Evolutionary conservation across 2,797 vertebrate species (phyloP).

Genomic region (Lindbergichthys nudifrons): DNA sequence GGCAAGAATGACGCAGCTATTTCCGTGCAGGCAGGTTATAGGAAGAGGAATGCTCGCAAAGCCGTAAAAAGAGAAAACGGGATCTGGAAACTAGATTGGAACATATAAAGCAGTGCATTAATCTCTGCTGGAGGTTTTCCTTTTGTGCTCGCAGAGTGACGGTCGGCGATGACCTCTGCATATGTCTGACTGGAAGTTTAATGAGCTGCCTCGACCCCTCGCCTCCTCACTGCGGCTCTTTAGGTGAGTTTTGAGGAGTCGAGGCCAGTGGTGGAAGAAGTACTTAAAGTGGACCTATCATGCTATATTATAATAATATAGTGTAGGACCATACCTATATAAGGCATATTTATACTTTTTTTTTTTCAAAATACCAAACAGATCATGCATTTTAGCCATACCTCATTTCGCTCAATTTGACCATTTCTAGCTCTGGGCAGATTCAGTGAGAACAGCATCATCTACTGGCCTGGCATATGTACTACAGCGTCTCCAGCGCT

Average conservation of each 20-base stretch:
- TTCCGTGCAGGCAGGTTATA: slow-evolving; percentile 78
- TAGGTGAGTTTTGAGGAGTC: slow-evolving; percentile 34
- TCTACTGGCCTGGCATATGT: no score
- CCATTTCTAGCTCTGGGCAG: no score
- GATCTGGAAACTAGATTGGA: slow-evolving; percentile 86
- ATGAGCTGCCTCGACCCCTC: slow-evolving; percentile 48
- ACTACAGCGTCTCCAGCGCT: no score
- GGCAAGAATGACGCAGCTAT: slow-evolving; percentile 76
- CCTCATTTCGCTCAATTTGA: no score
- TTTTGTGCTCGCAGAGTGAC: slow-evolving; percentile 35
- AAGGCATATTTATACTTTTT: no score
- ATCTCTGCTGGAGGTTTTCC: slow-evolving; percentile 82
- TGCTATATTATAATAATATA: no score
- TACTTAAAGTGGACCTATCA: no score
- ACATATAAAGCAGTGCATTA: slow-evolving; percentile 75
- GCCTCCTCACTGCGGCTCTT: slow-evolving; percentile 37
- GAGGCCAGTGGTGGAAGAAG: not conserved
- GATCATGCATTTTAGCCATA: no score
- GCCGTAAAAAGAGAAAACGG: slow-evolving; percentile 66
- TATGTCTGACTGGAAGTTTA: slow-evolving; percentile 62
- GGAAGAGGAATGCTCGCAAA: slow-evolving; percentile 78
- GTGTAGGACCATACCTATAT: no score
- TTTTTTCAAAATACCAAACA: no score
- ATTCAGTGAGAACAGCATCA: no score
- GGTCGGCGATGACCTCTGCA: slow-evolving; percentile 58